A percentile compares a stretch with the other conserved stretches of the same genome.
These are phyloP conservation scores for Toxonevra muliebris DNA, from an alignment of 2,888 invertebrate genomes.

Conservation along the genomic window DNA sequence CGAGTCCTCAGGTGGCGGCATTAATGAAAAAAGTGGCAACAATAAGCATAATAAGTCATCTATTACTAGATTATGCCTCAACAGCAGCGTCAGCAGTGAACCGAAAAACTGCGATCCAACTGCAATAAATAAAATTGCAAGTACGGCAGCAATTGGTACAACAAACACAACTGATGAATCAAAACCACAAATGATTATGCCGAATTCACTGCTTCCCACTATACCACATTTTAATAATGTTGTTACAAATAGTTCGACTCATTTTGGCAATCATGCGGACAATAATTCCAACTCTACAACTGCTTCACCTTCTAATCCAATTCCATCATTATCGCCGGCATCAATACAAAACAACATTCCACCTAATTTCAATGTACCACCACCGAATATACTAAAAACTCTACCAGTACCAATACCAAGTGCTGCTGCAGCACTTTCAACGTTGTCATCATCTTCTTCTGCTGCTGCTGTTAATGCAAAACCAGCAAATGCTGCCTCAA, in stretches of 20 bases:
- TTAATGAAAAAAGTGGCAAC: constrained; percentile 33
- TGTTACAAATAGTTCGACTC: constrained; percentile 19
- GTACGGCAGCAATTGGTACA: constrained; percentile 9
- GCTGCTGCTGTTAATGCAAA: constrained; percentile 41
- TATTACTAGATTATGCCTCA: background rate
- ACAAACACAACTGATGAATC: background rate
- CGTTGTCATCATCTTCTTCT: background rate
- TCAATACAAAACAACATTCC: background rate
- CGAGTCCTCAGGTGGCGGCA: constrained; percentile 26
- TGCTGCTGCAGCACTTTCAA: constrained; percentile 3
- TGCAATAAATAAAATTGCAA: background rate
- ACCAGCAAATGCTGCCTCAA: background rate
- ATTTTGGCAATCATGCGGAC: constrained; percentile 2
- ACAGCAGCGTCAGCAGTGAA: background rate
- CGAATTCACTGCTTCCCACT: constrained; percentile 35
- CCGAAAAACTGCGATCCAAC: too few species aligned
- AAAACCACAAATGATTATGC: constrained; percentile 22
- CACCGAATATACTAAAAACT: constrained; percentile 21
- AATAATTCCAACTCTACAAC: constrained; percentile 15
- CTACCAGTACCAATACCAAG: constrained; percentile 46
- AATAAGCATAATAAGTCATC: constrained; percentile 32
- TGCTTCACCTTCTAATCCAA: constrained; percentile 20
- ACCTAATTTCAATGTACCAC: background rate
- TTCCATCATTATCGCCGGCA: constrained; percentile 1
- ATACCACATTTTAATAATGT: constrained; percentile 44